Base-by-base conservation (phyloP, 2,888 invertebrate genomes). In the Dryobotodes eremita region DNA sequence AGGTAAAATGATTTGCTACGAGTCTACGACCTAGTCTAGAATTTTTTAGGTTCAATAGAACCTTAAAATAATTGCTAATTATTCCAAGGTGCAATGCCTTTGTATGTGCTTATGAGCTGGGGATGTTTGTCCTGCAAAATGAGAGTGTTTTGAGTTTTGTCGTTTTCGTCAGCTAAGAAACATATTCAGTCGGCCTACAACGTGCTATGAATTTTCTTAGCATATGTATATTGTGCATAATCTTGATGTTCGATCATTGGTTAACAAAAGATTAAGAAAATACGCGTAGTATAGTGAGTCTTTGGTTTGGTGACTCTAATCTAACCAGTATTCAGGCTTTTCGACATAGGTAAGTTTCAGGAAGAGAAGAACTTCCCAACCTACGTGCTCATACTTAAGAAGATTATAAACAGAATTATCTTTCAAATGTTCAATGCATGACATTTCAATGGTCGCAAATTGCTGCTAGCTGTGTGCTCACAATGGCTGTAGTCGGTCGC, bases 361-460 rank as follows among this genome's bases (percentile, higher is more conserved):
- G 55, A 73, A 72, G 78, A 61, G 55, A 73, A 72, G 78, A 61
- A 55, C 55, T 62, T 59, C 36, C 13, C 57, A 73, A 62, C 70
- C 70, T 83, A 83, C 79, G 53, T 74, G 57, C 42, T 57, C 76
- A 62, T 71, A 77, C 79, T 65, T 75, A 66, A 77, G 76, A 71
- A 68, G 78, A 81, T 88, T 81, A 80, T 76, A 79, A 77, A 79
- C 80, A 69, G 82, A 77, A 82, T 88, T 80, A 90, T 91, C 89
- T 90, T 91, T 82, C 62, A 80, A 83, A 80, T 84, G 68, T 84
- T 88, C 87, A 90, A 87, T 89, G 87, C 86, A 89, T 88, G 85
- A 89, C 88, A 89, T 90, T 89, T 91, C 83, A 92, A 92, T 91
- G 88, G 89, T 90, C 86, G 90, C 91, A 91, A 91, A 92, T 92